Evolutionary conservation across 2,797 vertebrate genomes (phyloP).

Genomic region (Sarcophilus harrisii): DNA sequence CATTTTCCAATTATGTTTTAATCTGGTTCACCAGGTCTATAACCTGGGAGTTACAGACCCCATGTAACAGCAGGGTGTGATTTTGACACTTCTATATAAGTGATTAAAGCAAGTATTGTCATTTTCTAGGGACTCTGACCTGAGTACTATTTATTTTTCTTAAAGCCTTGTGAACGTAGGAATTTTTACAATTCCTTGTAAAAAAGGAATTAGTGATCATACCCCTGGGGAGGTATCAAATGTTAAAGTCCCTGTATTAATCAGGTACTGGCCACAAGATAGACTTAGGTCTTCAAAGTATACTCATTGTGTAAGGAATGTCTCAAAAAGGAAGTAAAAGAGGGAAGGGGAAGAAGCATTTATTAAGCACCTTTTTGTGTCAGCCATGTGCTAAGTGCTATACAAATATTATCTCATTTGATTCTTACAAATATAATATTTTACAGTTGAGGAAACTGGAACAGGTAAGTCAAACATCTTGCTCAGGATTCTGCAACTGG

Average conservation of each 20-base stretch:
- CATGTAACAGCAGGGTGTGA: not conserved
- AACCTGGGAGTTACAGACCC: not conserved
- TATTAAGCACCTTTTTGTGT: not conserved
- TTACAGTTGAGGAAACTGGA: not conserved
- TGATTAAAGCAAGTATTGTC: not conserved
- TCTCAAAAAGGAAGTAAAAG: not conserved
- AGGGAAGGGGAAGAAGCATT: not conserved
- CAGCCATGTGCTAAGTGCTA: not conserved
- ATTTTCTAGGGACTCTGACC: not conserved
- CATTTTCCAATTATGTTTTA: not conserved
- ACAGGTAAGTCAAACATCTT: not conserved
- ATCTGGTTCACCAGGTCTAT: no score
- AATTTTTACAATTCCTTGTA: no score
- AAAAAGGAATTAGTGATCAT: not conserved
- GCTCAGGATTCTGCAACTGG: not conserved
- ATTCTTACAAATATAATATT: not conserved
- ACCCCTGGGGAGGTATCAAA: not conserved
- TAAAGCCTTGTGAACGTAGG: not conserved
- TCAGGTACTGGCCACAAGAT: not conserved
- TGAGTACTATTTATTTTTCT: not conserved
- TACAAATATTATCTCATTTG: not conserved
- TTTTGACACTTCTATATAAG: not conserved
- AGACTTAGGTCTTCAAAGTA: not conserved
- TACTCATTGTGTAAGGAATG: not conserved
- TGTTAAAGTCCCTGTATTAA: not conserved